Conservation (phyloP, 2,113 vertebrate genomes). For the Myiopsitta monachus region DNA sequence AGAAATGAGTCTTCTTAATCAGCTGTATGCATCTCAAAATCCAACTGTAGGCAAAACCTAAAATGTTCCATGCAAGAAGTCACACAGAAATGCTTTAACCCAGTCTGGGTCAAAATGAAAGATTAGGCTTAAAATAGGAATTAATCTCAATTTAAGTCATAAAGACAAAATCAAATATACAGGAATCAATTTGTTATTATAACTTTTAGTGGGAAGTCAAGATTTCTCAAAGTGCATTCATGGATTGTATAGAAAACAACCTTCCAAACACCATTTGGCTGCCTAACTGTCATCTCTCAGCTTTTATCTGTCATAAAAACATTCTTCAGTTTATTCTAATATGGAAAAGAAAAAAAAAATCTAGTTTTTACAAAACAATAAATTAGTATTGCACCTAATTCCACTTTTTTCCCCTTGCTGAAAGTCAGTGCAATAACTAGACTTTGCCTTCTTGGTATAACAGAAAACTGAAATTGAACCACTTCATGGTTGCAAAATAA, state of each 20-base stretch:
- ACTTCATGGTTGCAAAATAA: constrained; percentile 22
- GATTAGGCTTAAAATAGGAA: background rate
- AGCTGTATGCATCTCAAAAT: background rate
- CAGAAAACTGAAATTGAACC: background rate
- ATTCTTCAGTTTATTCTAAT: background rate
- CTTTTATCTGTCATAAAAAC: background rate
- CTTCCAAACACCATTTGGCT: background rate
- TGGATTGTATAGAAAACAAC: background rate
- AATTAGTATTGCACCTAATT: background rate
- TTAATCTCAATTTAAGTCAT: background rate
- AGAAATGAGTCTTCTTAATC: background rate
- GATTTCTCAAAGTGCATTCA: background rate
- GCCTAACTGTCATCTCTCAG: background rate
- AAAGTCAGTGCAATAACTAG: background rate
- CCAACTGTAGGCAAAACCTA: background rate
- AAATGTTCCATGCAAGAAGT: background rate
- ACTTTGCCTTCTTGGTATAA: background rate
- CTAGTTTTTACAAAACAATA: background rate
- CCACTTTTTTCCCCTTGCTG: background rate
- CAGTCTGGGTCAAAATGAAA: background rate
- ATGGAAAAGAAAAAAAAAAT: background rate
- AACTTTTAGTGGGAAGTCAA: background rate
- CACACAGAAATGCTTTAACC: background rate
- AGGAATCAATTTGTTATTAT: background rate
- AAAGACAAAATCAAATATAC: background rate